Conservation (phyloP, 2,113 vertebrate species). For the Vulpes vulpes region DNA sequence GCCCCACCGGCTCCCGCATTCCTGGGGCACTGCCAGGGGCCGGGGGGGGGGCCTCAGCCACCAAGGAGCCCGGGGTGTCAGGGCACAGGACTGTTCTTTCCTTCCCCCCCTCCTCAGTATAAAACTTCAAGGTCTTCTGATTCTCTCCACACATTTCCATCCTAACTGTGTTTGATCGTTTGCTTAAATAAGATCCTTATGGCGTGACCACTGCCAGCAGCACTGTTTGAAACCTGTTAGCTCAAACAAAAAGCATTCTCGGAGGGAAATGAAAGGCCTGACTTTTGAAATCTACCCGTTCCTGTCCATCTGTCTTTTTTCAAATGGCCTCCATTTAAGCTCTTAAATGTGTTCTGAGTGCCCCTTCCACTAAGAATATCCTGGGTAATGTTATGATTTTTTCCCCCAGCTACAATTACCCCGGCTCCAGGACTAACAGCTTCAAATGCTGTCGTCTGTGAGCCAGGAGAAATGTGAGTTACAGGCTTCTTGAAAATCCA, state of each 20-base stretch:
- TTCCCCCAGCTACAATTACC: conserved; percentile 78
- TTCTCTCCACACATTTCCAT: conserved; percentile 81
- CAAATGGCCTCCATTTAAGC: conserved; percentile 83
- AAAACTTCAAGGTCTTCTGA: conserved; percentile 78
- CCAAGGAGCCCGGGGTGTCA: background rate
- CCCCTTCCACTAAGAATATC: conserved; percentile 78
- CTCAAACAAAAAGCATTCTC: conserved; percentile 85
- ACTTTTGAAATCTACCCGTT: conserved; percentile 85
- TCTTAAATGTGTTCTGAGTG: conserved; percentile 83
- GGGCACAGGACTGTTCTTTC: conserved; percentile 38
- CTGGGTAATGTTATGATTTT: conserved; percentile 75
- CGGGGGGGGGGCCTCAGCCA: background rate
- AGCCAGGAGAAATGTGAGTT: conserved; percentile 54
- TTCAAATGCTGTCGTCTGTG: conserved; percentile 65
- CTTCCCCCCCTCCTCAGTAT: background rate
- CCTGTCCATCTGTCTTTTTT: conserved; percentile 87
- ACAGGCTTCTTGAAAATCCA: conserved; percentile 58
- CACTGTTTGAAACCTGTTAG: conserved; percentile 86
- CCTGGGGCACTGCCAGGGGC: background rate
- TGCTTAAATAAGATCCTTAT: conserved; percentile 89
- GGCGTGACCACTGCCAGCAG: conserved; percentile 83
- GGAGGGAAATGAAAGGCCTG: conserved; percentile 83
- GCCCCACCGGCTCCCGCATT: fast-evolving
- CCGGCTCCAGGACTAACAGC: conserved; percentile 64
- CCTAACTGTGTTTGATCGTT: conserved; percentile 82